Conservation (phyloP, 1,140 invertebrate species). For the Drosophila hydei region DNA sequence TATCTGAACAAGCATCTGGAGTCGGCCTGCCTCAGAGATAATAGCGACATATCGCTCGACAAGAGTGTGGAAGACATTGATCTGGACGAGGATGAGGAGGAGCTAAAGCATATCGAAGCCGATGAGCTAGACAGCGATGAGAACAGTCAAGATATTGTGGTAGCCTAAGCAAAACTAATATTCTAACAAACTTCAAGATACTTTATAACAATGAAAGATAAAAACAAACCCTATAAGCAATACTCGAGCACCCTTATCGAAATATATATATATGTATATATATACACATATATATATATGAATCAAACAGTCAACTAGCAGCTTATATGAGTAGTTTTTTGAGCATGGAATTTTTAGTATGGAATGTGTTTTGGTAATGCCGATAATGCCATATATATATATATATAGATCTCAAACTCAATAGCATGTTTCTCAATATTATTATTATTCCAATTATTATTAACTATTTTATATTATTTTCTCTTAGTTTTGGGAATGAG, state of each 20-base stretch:
- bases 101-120: slow-evolving; percentile 45
- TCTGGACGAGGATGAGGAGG: slow-evolving; percentile 48
- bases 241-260: slow-evolving; percentile 76
- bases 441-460: slow-evolving; percentile 36
- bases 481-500: slow-evolving; percentile 52
- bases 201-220: slow-evolving; percentile 65
- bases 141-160: slow-evolving; percentile 83
- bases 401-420: slow-evolving; percentile 62
- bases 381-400: slow-evolving; percentile 28
- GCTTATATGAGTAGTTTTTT: slow-evolving; percentile 67
- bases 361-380: slow-evolving; percentile 21
- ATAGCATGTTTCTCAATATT: slow-evolving; percentile 57
- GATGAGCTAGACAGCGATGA: slow-evolving; percentile 77
- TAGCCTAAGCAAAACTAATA: slow-evolving; percentile 63
- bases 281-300: slow-evolving; percentile 14
- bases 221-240: slow-evolving; percentile 67
- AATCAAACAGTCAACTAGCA: slow-evolving; percentile 61
- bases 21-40: slow-evolving; percentile 89
- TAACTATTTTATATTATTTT: slow-evolving; percentile 39
- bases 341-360: slow-evolving; percentile 23
- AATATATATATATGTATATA: no score
- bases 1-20: slow-evolving; percentile 99
- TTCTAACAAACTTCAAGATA: slow-evolving; percentile 30
- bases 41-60: slow-evolving; percentile 46
- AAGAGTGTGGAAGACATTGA: slow-evolving; percentile 48